These are phyloP conservation scores for Emydoidea blandingii DNA, from an alignment of 2,797 vertebrate genomes.

Conservation along the genomic window DNA sequence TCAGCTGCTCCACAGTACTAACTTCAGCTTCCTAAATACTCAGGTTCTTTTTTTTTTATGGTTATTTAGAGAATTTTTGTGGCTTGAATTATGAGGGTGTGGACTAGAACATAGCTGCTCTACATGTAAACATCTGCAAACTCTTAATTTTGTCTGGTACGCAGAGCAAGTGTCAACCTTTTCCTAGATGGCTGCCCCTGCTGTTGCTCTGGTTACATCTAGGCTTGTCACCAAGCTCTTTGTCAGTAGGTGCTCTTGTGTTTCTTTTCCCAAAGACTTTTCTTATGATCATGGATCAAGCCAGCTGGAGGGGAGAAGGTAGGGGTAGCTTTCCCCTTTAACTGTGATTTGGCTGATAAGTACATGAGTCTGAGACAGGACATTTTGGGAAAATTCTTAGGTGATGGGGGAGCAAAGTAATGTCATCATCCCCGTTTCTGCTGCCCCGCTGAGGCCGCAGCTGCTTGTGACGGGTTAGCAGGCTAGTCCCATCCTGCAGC, in stretches of 20 bases:
- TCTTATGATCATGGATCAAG: constrained; percentile 21
- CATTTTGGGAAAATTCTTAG: not conserved
- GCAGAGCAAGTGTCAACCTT: constrained; percentile 67
- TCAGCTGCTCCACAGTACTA: constrained; percentile 38
- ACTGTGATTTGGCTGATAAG: constrained; percentile 20
- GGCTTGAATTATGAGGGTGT: constrained; percentile 31
- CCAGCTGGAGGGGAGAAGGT: constrained; percentile 3
- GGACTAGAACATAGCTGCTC: constrained; percentile 45
- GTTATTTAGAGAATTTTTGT: constrained; percentile 45
- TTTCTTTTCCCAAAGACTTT: constrained; percentile 5
- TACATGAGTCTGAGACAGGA: not conserved
- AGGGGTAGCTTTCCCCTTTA: constrained; percentile 38
- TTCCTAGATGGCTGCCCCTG: constrained; percentile 46
- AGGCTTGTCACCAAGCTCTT: constrained; percentile 59
- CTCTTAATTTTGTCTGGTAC: constrained; percentile 47
- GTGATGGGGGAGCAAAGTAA: not conserved
- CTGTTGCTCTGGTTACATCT: constrained; percentile 48
- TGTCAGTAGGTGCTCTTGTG: constrained; percentile 31
- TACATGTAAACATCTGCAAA: constrained; percentile 62
- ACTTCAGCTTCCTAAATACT: constrained; percentile 24
- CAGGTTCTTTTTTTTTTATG: constrained; percentile 29
- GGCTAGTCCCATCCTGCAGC: not conserved
- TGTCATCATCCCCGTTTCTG: not conserved
- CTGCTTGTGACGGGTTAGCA: not conserved
- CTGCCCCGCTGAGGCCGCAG: not conserved